Evolutionary conservation across 1,140 invertebrate species (phyloP).

Genomic region (Bombus confusus): DNA sequence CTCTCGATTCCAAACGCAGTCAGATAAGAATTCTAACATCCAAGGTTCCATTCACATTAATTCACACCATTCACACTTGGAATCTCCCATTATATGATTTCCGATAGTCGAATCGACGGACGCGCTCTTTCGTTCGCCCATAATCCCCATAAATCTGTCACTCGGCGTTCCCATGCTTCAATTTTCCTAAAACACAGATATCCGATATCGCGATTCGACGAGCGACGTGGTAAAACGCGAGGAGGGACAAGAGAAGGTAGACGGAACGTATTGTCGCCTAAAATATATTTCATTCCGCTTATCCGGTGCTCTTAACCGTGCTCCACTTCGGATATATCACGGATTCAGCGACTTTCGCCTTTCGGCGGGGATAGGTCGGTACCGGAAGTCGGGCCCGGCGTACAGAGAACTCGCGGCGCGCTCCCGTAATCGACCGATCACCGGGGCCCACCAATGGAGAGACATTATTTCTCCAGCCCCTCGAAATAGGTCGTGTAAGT

Average conservation of each 20-base stretch:
- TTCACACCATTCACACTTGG: not conserved
- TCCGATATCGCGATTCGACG: not conserved
- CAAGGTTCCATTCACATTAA: not conserved
- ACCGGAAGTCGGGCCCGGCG: conserved; percentile 52
- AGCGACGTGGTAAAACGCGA: not conserved
- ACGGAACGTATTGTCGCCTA: conserved; percentile 36
- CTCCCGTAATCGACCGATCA: conserved; percentile 64
- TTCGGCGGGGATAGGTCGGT: not conserved
- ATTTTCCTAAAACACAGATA: conserved; percentile 26
- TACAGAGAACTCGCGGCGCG: conserved; percentile 31
- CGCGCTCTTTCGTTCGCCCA: not conserved
- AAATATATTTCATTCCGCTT: conserved; percentile 50
- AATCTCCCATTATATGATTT: not conserved
- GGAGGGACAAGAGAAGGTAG: not conserved
- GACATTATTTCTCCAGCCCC: conserved; percentile 71
- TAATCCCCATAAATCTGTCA: conserved; percentile 12
- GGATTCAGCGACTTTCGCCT: conserved; percentile 47
- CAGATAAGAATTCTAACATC: not conserved
- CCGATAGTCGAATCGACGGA: not conserved
- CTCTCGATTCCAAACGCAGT: too few relatives aligned
- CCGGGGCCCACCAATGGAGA: conserved; percentile 72
- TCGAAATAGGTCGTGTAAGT: conserved; percentile 70
- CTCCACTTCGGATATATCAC: conserved; percentile 54
- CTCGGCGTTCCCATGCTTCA: not conserved
- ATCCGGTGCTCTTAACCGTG: conserved; percentile 47